phyloP scores from a whole-genome alignment of 1,140 invertebrate species.

The Rhagoletis zephyria region DNA sequence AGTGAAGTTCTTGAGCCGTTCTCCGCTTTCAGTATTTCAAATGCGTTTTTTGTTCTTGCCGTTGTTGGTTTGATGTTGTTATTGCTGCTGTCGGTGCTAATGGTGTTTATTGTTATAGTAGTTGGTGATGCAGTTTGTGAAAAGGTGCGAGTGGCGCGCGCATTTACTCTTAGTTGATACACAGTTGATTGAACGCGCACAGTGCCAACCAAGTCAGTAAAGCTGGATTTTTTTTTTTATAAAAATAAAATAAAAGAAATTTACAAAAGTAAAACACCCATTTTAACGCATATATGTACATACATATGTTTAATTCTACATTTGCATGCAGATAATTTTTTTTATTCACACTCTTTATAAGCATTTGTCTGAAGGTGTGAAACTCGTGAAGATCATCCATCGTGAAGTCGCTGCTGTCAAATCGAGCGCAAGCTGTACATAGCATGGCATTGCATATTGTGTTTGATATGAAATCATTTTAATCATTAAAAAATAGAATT shows the following conservation, averaged over 20 bases:
- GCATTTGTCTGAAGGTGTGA: too few species aligned
- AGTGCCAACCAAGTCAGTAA: neutral
- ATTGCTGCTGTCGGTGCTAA: neutral
- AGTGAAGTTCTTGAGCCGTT: neutral
- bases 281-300: neutral
- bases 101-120: neutral
- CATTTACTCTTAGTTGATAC: neutral
- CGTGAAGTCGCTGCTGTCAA: neutral
- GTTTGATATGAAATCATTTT: neutral
- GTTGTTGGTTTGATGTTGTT: neutral
- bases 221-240: neutral
- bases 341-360: too few species aligned
- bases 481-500: neutral
- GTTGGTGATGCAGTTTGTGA: neutral
- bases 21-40: neutral
- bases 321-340: neutral
- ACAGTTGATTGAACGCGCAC: constrained; percentile 26
- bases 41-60: neutral
- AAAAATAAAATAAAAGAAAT: neutral
- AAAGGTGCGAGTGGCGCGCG: constrained; percentile 13
- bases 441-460: neutral
- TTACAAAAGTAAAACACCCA: neutral
- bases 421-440: neutral
- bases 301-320: neutral
- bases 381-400: neutral